Percentiles rank a stretch among this genome's conserved stretches.
Evolutionary conservation across 2,888 invertebrate species (phyloP).

Genomic region (Dynastes tityus): DNA sequence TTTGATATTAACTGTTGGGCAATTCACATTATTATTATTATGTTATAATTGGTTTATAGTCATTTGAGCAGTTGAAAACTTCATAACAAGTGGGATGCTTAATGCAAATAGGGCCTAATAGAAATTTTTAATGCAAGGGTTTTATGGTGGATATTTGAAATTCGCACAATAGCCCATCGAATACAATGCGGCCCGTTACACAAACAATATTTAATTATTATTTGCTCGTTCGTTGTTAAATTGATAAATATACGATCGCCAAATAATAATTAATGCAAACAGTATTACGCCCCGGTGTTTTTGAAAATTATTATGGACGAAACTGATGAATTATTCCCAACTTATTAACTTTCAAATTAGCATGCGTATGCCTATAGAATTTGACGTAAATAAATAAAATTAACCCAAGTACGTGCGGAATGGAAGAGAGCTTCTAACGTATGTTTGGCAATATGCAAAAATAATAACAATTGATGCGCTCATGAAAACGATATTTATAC

Average conservation of each 20-base stretch:
- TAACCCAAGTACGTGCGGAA: neutral
- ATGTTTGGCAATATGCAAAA: neutral
- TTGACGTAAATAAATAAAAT: neutral
- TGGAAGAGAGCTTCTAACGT: neutral
- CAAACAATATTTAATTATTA: conserved; percentile 23
- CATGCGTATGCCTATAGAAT: neutral
- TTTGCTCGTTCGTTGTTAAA: conserved; percentile 14
- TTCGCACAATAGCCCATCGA: too few relatives aligned
- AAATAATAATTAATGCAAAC: conserved; percentile 28
- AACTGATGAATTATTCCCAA: conserved; percentile 28
- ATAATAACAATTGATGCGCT: too few relatives aligned
- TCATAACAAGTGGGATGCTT: neutral
- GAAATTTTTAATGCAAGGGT: too few relatives aligned
- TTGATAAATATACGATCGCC: conserved; percentile 11
- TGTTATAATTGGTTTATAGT: too few relatives aligned
- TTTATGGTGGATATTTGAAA: too few relatives aligned
- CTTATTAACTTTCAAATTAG: conserved; percentile 29
- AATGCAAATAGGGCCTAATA: too few relatives aligned
- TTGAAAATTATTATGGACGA: conserved; percentile 21
- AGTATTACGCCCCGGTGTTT: neutral
- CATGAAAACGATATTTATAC: conserved; percentile 2
- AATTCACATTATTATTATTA: too few relatives aligned
- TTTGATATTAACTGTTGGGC: too few relatives aligned
- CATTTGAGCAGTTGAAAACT: neutral
- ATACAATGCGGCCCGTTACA: neutral